A percentile compares a stretch with the other conserved stretches of the same genome.
Conservation (phyloP, 2,797 vertebrate species). For the Bradypus variegatus region DNA sequence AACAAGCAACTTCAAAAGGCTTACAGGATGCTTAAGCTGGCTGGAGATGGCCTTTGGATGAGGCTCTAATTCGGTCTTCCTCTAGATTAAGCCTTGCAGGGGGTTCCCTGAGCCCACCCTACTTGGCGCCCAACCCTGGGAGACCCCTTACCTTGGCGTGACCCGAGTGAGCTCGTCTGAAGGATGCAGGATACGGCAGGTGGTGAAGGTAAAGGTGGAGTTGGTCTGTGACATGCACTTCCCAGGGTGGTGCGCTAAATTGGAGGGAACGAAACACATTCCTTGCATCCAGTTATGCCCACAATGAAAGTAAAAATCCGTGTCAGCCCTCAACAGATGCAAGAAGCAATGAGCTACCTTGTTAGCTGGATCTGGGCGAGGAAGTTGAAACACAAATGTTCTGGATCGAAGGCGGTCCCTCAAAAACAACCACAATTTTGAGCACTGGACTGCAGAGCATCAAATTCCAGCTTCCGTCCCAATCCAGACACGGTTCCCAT, state of each 20-base stretch:
- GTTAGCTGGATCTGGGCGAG: slow-evolving; percentile 60
- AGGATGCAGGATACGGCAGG: slow-evolving; percentile 97
- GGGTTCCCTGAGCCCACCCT: not conserved
- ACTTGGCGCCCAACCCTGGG: rapidly evolving
- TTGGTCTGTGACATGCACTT: slow-evolving; percentile 97
- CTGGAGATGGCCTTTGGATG: not conserved
- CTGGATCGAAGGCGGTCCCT: not conserved
- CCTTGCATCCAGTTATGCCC: slow-evolving; percentile 69
- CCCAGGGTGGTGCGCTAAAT: slow-evolving; percentile 92
- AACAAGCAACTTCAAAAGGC: not conserved
- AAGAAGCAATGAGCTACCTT: slow-evolving; percentile 66
- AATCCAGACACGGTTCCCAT: slow-evolving; percentile 66
- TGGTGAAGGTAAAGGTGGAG: slow-evolving; percentile 98
- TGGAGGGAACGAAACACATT: slow-evolving; percentile 67
- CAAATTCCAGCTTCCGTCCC: slow-evolving; percentile 57
- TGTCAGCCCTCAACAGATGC: slow-evolving; percentile 55
- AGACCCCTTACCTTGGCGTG: slow-evolving; percentile 86
- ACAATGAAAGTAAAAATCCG: not conserved
- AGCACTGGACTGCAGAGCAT: slow-evolving; percentile 46
- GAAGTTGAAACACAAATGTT: slow-evolving; percentile 47
- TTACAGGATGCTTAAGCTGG: not conserved
- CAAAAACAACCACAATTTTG: slow-evolving; percentile 31
- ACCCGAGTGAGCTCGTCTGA: slow-evolving; percentile 93
- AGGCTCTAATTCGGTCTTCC: not conserved
- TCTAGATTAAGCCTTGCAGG: rapidly evolving